Conservation (phyloP, 2,888 invertebrate species). For the Spicauda simplicius region DNA sequence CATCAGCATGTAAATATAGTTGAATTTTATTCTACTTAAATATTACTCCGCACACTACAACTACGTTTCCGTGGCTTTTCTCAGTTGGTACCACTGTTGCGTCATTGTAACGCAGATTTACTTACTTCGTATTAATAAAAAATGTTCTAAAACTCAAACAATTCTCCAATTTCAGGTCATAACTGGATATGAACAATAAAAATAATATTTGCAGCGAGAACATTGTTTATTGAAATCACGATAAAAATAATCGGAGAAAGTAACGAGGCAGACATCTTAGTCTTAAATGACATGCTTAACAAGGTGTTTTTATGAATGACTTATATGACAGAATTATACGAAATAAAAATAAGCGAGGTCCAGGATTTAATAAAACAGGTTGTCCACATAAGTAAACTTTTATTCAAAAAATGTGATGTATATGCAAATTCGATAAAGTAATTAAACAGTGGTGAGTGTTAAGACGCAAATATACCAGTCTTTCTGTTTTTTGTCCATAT, state of each 20-base stretch:
- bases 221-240: background rate
- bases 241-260: background rate
- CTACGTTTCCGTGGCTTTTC: no score
- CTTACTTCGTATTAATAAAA: no score
- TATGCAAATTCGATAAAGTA: conserved; percentile 11
- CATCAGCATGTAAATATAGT: background rate
- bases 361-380: background rate
- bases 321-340: background rate
- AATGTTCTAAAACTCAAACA: no score
- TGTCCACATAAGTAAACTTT: background rate
- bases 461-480: background rate
- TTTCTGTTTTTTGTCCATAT: background rate
- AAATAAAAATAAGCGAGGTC: background rate
- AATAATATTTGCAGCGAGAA: background rate
- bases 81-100: no score
- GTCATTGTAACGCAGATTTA: no score
- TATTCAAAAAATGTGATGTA: background rate
- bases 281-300: background rate
- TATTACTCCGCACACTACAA: no score
- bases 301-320: background rate
- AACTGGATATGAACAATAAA: background rate
- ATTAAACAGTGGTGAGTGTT: conserved; percentile 9
- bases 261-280: background rate
- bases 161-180: background rate
- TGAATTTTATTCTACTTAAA: no score